phyloP scores from a whole-genome alignment of 1,140 invertebrate species.

The Macrobrachium rosenbergii region DNA sequence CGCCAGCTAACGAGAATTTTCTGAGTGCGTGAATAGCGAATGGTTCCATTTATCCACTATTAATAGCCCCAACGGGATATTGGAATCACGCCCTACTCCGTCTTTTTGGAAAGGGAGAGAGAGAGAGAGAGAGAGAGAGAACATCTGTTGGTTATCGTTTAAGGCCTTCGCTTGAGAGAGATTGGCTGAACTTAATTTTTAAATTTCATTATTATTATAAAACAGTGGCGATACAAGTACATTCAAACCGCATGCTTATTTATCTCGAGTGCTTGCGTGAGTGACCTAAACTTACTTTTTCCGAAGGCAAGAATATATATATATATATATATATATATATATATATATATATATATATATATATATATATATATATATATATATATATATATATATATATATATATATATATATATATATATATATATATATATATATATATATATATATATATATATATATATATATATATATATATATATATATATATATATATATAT shows the following conservation, averaged over 20 bases:
- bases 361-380: not conserved
- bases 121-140: not conserved
- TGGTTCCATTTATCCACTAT: no score
- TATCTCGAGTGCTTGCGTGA: not conserved
- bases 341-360: not conserved
- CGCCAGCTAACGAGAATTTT: no score
- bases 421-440: slow-evolving; percentile 21
- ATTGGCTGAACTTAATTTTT: no score
- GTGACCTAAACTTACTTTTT: no score
- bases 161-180: not conserved
- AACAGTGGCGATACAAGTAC: not conserved
- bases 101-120: no score
- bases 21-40: no score
- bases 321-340: not conserved
- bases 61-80: no score
- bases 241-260: not conserved
- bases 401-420: slow-evolving; percentile 19
- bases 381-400: slow-evolving; percentile 20
- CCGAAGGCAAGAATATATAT: not conserved
- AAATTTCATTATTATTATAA: no score
- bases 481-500: not conserved
- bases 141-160: not conserved
- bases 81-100: no score
- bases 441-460: slow-evolving; percentile 1
- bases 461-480: slow-evolving; percentile 15